Evolutionary conservation across 30 jellyfish, hydroid and myxozoan genomes (phyloP).

Genomic region (Hydractinia symbiolongicarpus): DNA sequence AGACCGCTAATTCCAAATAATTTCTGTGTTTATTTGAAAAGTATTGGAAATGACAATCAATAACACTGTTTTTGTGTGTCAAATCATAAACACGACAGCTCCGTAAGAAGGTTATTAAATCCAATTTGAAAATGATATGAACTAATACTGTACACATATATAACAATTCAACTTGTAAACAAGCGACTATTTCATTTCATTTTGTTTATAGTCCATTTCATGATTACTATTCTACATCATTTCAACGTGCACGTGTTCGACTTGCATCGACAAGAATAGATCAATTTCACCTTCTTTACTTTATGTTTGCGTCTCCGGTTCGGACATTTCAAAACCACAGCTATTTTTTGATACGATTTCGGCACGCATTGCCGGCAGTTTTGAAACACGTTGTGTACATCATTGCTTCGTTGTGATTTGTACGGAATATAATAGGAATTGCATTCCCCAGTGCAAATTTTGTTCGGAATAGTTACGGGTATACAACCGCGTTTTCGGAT

Average conservation of each 20-base stretch:
- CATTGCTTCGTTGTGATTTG: not conserved
- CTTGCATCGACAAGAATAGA: slow-evolving; percentile 8
- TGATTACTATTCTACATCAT: not conserved
- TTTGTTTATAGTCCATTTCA: not conserved
- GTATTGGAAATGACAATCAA: no score
- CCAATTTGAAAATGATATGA: no score
- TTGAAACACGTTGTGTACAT: not conserved
- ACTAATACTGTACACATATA: no score
- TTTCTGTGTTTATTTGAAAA: no score
- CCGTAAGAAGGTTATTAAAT: no score
- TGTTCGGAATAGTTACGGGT: not conserved
- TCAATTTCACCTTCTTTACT: not conserved
- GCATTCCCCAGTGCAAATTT: not conserved
- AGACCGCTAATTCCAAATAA: no score
- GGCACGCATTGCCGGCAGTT: not conserved
- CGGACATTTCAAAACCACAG: slow-evolving; percentile 6
- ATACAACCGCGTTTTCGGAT: not conserved
- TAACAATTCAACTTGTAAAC: no score
- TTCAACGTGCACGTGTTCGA: not conserved
- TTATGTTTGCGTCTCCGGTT: slow-evolving; percentile 12
- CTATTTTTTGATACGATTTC: not conserved
- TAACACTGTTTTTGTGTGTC: no score
- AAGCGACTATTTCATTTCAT: no score
- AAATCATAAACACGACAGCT: no score
- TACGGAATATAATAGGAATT: slow-evolving; percentile 1